Conservation (phyloP, 2,797 vertebrate species). For the Nyctalus aviator region DNA sequence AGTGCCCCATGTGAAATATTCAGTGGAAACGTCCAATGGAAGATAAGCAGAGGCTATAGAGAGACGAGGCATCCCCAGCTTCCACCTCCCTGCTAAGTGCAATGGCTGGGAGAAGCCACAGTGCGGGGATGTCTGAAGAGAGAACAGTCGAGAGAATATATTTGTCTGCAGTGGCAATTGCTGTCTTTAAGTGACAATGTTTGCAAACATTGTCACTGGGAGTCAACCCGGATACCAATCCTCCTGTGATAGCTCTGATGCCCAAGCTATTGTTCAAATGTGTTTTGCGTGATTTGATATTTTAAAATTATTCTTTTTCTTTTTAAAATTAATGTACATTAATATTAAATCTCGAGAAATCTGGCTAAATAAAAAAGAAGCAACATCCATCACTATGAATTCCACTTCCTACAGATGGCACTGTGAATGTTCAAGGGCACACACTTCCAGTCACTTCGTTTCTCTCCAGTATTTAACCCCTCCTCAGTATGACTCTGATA, state of each 20-base stretch:
- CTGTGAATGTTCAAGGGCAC: background rate
- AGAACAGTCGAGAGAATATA: background rate
- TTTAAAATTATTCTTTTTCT: background rate
- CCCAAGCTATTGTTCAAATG: background rate
- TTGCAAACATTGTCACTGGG: background rate
- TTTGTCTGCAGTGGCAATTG: background rate
- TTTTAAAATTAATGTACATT: background rate
- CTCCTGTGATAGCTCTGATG: background rate
- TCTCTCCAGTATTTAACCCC: background rate
- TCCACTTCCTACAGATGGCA: conserved; percentile 4
- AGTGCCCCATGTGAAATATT: background rate
- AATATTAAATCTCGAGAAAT: background rate
- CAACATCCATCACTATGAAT: background rate
- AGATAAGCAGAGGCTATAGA: background rate
- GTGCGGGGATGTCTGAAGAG: background rate
- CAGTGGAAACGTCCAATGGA: background rate
- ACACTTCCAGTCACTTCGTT: background rate
- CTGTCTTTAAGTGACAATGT: background rate
- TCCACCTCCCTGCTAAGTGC: too few relatives aligned
- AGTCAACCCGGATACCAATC: background rate
- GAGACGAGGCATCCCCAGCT: background rate
- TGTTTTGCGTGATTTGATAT: background rate
- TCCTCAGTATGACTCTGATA: background rate
- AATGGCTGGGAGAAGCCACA: background rate
- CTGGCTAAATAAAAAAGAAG: conserved; percentile 8